phyloP scores from a whole-genome alignment of 2,113 vertebrate genomes.

The Grus americana region DNA sequence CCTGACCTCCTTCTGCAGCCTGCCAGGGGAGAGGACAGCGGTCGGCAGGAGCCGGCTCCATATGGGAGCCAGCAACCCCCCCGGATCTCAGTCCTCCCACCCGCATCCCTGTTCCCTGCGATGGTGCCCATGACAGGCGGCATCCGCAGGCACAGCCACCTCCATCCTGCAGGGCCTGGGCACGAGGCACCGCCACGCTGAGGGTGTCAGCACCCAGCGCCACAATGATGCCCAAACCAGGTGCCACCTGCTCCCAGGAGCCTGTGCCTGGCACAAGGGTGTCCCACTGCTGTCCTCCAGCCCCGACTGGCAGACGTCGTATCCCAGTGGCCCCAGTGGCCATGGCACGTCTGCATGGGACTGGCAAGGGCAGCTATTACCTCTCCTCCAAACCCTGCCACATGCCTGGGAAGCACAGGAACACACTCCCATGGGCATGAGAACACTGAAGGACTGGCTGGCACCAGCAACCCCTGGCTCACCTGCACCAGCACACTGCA shows the following conservation, averaged over 20 bases:
- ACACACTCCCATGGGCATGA: neutral
- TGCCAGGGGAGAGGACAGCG: neutral
- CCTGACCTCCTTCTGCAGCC: slow-evolving; percentile 82
- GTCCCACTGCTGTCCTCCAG: neutral
- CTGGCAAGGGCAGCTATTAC: neutral
- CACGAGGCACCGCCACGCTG: rapidly evolving
- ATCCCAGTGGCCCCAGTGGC: neutral
- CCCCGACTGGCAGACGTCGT: rapidly evolving
- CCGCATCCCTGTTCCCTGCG: neutral
- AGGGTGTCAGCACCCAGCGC: rapidly evolving
- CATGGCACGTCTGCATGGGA: too few species aligned
- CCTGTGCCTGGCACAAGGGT: neutral
- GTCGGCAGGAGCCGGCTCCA: neutral
- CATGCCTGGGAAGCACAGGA: rapidly evolving
- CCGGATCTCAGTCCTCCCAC: neutral
- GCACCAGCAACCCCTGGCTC: neutral
- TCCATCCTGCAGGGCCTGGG: rapidly evolving
- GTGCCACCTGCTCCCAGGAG: neutral
- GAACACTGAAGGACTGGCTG: neutral
- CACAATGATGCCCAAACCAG: neutral
- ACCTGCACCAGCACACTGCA: slow-evolving; percentile 88
- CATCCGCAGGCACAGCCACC: neutral
- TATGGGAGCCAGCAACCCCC: neutral
- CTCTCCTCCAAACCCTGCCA: neutral
- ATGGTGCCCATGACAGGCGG: neutral